These are phyloP conservation scores for Pipistrellus pygmaeus DNA, from an alignment of 2,797 vertebrate species.

Conservation along the genomic window DNA sequence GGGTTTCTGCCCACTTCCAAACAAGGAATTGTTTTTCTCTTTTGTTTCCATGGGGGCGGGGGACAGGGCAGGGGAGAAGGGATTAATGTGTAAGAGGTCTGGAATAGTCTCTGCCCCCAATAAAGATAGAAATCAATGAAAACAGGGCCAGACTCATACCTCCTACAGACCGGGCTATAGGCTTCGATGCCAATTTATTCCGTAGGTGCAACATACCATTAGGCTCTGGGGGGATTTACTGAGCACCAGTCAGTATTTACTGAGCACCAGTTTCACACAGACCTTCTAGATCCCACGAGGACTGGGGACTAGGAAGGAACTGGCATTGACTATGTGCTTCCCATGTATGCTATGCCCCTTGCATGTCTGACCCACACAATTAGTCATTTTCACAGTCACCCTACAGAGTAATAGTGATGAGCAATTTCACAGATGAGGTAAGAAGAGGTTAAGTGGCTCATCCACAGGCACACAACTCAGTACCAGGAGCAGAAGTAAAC, in stretches of 20 bases:
- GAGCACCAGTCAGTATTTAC: not conserved
- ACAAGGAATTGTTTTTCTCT: not conserved
- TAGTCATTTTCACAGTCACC: not conserved
- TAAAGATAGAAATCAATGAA: constrained; percentile 34
- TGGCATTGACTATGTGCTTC: not conserved
- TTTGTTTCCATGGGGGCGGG: not conserved
- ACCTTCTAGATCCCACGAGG: not conserved
- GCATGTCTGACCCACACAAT: not conserved
- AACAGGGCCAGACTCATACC: not conserved
- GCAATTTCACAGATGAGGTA: not conserved
- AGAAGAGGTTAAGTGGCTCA: not conserved
- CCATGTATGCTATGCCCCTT: not conserved
- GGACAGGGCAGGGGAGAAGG: too few relatives aligned
- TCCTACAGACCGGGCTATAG: not conserved
- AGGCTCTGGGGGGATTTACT: not conserved
- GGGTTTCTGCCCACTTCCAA: not conserved
- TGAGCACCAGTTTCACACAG: not conserved
- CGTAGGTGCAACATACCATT: not conserved
- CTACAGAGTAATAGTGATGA: not conserved
- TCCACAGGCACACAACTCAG: not conserved
- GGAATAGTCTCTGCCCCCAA: constrained; percentile 33
- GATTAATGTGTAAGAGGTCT: not conserved
- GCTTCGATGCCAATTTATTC: not conserved
- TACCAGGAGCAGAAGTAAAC: not conserved
- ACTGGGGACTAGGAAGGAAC: not conserved